A percentile compares a stretch with the other conserved stretches of the same genome.
Conservation (phyloP, 2,797 vertebrate species). For the Cichlasoma orientale region DNA sequence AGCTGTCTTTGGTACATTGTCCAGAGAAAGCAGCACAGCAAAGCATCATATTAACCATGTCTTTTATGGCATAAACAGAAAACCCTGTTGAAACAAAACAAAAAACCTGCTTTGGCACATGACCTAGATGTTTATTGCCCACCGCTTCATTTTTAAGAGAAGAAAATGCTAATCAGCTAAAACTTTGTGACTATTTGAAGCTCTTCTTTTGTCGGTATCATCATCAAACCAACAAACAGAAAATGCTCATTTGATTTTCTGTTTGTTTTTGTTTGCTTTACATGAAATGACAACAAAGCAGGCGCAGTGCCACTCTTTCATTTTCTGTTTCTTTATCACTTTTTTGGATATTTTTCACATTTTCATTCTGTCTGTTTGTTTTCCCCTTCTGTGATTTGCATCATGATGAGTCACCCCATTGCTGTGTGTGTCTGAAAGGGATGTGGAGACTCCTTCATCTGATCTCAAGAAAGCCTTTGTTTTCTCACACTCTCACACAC, state of each 20-base stretch:
- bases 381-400: background rate
- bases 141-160: background rate
- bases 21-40: background rate
- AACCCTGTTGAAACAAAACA: accelerated
- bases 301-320: background rate
- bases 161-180: too few species aligned
- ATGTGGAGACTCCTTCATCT: background rate
- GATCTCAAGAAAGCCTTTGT: conserved; percentile 20
- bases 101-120: background rate
- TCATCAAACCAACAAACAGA: background rate
- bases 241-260: background rate
- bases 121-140: too few species aligned
- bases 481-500: background rate
- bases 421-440: background rate
- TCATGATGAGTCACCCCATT: conserved; percentile 11
- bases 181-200: background rate
- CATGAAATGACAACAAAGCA: background rate
- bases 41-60: too few species aligned
- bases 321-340: too few species aligned
- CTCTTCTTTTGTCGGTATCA: background rate
- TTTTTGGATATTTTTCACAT: too few species aligned
- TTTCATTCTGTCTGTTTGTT: background rate
- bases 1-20: background rate
- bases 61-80: background rate
- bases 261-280: background rate